Evolutionary conservation across 2,888 invertebrate species (phyloP), one percentile per base, ranked within the genome.

Genomic region (Agrypnus murinus): DNA sequence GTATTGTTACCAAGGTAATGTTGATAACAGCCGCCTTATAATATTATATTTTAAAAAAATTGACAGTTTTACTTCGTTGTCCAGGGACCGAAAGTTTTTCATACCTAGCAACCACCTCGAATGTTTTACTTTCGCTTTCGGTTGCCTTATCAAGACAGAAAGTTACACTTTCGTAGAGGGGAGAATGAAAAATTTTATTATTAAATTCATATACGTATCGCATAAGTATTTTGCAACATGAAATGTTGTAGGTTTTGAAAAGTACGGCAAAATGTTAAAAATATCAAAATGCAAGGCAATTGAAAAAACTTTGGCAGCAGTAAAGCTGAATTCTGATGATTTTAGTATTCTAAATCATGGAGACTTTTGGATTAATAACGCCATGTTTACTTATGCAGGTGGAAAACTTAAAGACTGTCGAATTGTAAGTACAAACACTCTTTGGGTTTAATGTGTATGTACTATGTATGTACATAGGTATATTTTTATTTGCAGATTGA

Each of bases 281-380:
- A 70, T 84, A 78, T 65, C 86, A 57, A 75, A 76, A 3, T 75
- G 78, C n/a, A 75, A 79, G 55, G 77, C 78, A 8, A 48, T 81
- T 2, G 76, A 78, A 40, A 75, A 78, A 43, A 79, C 79, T 0
- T 73, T 79, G 0, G 63, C 75, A 12, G 74, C 80, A 6, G 76
- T 78, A 19, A 77, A 76, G 70, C 69, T 77, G 32, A 75, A 73
- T 64, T 73, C 79, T 2, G 80, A 79, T 0, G 81, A 80, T 1
- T 84, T 88, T 46, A 85, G 85, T 59, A 88, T 88, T 10, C 81
- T 88, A 9, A 87, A 87, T 74, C 88, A 88, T 69, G 88, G 88
- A 1, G 88, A 88, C 78, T 78, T 4, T 10, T 58, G 58, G 58
- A 19, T 58, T n/a, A 58, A 58, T 10, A 58, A 58, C 10, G 15